A percentile compares a stretch with the other conserved stretches of the same genome.
These are phyloP conservation scores for Drosophila subquinaria DNA, from an alignment of 2,888 invertebrate species.

Conservation along the genomic window DNA sequence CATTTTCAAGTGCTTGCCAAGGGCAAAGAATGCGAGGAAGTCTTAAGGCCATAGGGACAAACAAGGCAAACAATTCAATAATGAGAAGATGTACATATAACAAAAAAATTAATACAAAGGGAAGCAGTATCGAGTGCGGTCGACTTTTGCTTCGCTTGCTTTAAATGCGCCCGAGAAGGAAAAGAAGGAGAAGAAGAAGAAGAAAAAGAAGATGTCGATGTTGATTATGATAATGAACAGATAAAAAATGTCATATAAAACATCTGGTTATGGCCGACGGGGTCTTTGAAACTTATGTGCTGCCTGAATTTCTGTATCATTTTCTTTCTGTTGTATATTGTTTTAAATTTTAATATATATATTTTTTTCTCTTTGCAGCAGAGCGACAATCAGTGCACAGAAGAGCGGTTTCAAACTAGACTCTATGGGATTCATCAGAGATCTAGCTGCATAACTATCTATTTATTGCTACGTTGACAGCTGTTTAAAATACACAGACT, in stretches of 20 bases:
- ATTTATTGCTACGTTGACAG: slow-evolving; percentile 17
- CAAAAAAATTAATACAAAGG: slow-evolving; percentile 74
- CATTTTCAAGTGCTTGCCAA: slow-evolving; percentile 45
- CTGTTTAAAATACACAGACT: slow-evolving; percentile 13
- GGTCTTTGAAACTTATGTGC: slow-evolving; percentile 27
- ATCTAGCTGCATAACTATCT: background rate
- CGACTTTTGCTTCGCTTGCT: slow-evolving; percentile 37
- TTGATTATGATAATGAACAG: slow-evolving; percentile 23
- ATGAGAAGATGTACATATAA: slow-evolving; percentile 61
- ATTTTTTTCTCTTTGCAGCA: slow-evolving; percentile 40
- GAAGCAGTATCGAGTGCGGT: slow-evolving; percentile 35
- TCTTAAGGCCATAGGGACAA: slow-evolving; percentile 12
- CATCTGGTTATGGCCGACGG: slow-evolving; percentile 50
- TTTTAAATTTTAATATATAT: slow-evolving; percentile 45
- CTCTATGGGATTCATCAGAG: slow-evolving; percentile 30
- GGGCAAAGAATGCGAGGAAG: slow-evolving; percentile 3
- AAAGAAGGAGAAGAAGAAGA: slow-evolving; percentile 3
- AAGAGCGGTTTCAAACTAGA: slow-evolving; percentile 45
- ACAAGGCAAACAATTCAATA: slow-evolving; percentile 55
- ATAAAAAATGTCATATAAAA: slow-evolving; percentile 22
- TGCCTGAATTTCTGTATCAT: background rate
- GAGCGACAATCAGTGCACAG: slow-evolving; percentile 53
- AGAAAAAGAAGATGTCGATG: slow-evolving; percentile 13
- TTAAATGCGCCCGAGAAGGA: slow-evolving; percentile 25
- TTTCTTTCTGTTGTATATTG: slow-evolving; percentile 41